These are phyloP conservation scores for Kryptopterus vitreolus DNA, from an alignment of 2,797 vertebrate genomes.

Conservation along the genomic window DNA sequence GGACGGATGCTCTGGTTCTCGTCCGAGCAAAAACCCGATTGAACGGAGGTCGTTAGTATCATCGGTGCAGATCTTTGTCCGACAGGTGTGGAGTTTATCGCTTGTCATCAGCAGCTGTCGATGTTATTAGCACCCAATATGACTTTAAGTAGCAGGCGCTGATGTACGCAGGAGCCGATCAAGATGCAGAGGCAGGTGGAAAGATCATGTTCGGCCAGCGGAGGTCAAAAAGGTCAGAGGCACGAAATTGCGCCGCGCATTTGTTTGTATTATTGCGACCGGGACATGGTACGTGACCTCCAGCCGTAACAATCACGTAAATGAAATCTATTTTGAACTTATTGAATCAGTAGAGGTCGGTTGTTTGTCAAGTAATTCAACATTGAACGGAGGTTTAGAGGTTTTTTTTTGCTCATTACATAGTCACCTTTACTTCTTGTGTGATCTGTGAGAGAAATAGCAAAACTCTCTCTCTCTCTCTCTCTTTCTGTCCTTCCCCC, in stretches of 20 bases:
- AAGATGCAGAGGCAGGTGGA: conserved; percentile 50
- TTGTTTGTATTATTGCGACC: neutral
- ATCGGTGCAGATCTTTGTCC: conserved; percentile 47
- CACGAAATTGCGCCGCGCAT: conserved; percentile 2
- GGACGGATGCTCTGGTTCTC: no score
- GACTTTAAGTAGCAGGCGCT: conserved; percentile 58
- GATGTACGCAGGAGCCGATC: conserved; percentile 53
- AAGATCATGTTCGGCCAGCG: conserved; percentile 39
- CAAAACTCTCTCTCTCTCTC: conserved; percentile 66
- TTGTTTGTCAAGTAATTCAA: conserved; percentile 24
- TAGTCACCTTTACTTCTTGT: conserved; percentile 61
- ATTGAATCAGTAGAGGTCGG: conserved; percentile 31
- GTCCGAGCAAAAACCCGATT: neutral
- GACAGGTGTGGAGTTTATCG: conserved; percentile 52
- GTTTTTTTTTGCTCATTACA: conserved; percentile 55
- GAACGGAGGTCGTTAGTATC: conserved; percentile 46
- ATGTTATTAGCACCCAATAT: conserved; percentile 49
- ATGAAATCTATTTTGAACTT: neutral
- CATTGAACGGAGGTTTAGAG: conserved; percentile 38
- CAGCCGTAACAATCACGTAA: neutral
- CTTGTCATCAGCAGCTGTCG: conserved; percentile 54
- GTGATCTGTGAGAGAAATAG: conserved; percentile 69
- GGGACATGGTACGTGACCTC: neutral
- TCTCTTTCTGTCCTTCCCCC: no score
- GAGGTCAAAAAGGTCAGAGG: conserved; percentile 16